These are phyloP conservation scores for Psilanteris sp. DNA, from an alignment of 1,140 invertebrate genomes.

Conservation along the genomic window DNA sequence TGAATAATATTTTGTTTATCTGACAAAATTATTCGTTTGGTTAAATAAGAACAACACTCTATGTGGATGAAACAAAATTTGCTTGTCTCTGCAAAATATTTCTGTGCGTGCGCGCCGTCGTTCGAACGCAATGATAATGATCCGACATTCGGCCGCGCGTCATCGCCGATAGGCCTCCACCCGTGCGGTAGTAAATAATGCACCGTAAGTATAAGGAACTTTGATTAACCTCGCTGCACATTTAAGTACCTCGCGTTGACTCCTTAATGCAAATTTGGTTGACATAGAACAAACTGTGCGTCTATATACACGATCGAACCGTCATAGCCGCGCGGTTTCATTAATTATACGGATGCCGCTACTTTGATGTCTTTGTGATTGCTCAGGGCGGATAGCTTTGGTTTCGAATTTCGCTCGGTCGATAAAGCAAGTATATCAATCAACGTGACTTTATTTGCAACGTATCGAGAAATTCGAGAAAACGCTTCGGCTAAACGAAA, in stretches of 20 bases:
- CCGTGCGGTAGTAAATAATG: constrained; percentile 26
- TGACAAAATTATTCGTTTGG: too few species aligned
- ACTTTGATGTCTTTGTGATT: constrained; percentile 22
- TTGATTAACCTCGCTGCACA: constrained; percentile 28
- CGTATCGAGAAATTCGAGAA: constrained; percentile 10
- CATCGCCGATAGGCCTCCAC: constrained; percentile 3
- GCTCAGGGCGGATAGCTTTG: constrained; percentile 6
- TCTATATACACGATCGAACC: constrained; percentile 4
- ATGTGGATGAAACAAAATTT: too few species aligned
- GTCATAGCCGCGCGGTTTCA: background rate
- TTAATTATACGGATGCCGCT: constrained; percentile 14
- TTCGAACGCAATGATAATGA: too few species aligned
- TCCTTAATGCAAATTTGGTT: constrained; percentile 8
- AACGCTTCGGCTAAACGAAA: constrained; percentile 14
- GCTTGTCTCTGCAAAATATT: too few species aligned
- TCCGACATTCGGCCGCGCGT: constrained; percentile 6
- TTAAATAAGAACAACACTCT: too few species aligned
- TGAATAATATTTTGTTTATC: too few species aligned
- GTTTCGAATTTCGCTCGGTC: constrained; percentile 13
- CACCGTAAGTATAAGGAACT: constrained; percentile 29
- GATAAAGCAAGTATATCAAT: constrained; percentile 34
- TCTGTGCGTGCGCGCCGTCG: too few species aligned
- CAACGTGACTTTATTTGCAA: constrained; percentile 29
- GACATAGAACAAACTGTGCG: background rate
- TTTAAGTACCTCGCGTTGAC: constrained; percentile 23